Percentiles rank a stretch among this genome's conserved stretches.
These are phyloP conservation scores for Liposcelis brunnea DNA, from an alignment of 2,888 invertebrate species.

Conservation along the genomic window DNA sequence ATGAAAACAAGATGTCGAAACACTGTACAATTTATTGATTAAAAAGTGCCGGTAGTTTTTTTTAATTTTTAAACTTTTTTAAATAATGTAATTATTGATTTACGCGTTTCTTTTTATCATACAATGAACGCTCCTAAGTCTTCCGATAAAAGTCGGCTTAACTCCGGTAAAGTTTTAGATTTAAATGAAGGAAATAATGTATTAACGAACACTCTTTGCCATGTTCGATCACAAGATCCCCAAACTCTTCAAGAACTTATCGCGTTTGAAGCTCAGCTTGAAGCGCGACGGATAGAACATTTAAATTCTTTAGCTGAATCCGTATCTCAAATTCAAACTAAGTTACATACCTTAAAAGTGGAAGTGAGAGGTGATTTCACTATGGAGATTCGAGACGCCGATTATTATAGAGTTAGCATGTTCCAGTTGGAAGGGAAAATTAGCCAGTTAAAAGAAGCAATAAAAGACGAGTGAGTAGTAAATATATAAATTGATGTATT, in stretches of 20 bases:
- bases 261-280: slow-evolving; percentile 3
- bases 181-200: too few relatives aligned
- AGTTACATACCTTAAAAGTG: background rate
- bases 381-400: slow-evolving; percentile 4
- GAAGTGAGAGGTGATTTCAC: slow-evolving; percentile 4
- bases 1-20: too few relatives aligned
- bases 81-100: too few relatives aligned
- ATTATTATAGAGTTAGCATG: slow-evolving; percentile 5
- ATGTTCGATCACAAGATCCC: background rate
- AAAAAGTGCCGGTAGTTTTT: too few relatives aligned
- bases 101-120: too few relatives aligned
- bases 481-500: too few relatives aligned
- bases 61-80: too few relatives aligned
- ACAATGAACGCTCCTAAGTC: too few relatives aligned
- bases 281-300: background rate
- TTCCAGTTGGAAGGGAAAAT: slow-evolving; percentile 8
- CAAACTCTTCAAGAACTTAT: slow-evolving; percentile 1
- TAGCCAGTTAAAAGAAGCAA: background rate
- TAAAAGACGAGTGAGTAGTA: slow-evolving; percentile 1
- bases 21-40: too few relatives aligned
- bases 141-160: too few relatives aligned
- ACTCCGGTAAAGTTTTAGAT: too few relatives aligned
- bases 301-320: background rate
- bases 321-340: background rate
- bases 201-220: too few relatives aligned